Evolutionary conservation across 2,113 vertebrate genomes (phyloP).

Genomic region (Cololabis saira): DNA sequence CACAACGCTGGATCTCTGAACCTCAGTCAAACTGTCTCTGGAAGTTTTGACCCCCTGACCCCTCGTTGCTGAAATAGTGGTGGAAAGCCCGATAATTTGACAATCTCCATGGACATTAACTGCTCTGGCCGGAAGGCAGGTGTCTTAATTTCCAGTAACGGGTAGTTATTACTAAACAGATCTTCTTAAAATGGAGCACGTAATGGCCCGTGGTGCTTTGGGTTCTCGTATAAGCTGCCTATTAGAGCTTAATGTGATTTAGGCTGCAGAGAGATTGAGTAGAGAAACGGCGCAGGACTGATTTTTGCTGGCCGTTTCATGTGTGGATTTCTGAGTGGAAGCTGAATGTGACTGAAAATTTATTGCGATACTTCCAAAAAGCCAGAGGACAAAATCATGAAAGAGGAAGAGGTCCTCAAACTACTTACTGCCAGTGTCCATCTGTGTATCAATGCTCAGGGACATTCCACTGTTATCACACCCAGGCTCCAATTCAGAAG

Average conservation of each 20-base stretch:
- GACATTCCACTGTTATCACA: too few species aligned
- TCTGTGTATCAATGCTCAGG: too few species aligned
- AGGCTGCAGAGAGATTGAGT: slow-evolving; percentile 31
- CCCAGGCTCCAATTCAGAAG: too few species aligned
- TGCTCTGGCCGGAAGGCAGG: slow-evolving; percentile 60
- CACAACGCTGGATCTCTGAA: too few species aligned
- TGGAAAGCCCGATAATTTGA: slow-evolving; percentile 49
- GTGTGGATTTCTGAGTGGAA: not conserved
- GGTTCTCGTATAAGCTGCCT: slow-evolving; percentile 58
- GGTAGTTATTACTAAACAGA: slow-evolving; percentile 56
- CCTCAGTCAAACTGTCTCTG: too few species aligned
- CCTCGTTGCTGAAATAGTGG: not conserved
- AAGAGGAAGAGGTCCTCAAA: too few species aligned
- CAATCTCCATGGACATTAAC: slow-evolving; percentile 47
- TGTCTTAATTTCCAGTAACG: slow-evolving; percentile 66
- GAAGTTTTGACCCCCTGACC: too few species aligned
- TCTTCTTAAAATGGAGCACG: slow-evolving; percentile 63
- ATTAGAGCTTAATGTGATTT: slow-evolving; percentile 72
- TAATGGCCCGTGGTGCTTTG: slow-evolving; percentile 65
- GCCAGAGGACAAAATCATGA: too few species aligned
- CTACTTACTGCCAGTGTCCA: too few species aligned
- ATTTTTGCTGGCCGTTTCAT: not conserved
- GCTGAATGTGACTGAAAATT: too few species aligned
- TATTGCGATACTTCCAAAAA: too few species aligned
- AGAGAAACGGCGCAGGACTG: slow-evolving; percentile 2